phyloP scores from a whole-genome alignment of 1,140 invertebrate genomes.

The Cylas formicarius region DNA sequence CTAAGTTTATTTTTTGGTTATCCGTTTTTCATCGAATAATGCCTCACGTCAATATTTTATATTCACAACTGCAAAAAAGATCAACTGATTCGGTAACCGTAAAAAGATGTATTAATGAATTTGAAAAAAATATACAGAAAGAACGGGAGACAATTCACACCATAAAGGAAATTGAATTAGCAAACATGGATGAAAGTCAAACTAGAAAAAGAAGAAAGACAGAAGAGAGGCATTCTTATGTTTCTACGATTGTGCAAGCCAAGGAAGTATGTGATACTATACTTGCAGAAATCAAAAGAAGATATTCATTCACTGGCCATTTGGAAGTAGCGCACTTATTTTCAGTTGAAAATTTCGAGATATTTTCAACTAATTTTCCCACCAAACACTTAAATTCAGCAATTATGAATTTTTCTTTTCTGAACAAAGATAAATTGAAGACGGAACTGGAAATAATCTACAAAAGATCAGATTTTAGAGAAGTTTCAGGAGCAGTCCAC shows the following conservation, averaged over 20 bases:
- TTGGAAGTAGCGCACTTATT: conserved; percentile 12
- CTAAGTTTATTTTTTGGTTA: conserved; percentile 17
- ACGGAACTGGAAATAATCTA: conserved; percentile 20
- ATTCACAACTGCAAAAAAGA: conserved; percentile 20
- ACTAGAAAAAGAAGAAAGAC: background rate
- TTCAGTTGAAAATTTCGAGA: conserved; percentile 13
- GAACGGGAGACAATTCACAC: conserved; percentile 10
- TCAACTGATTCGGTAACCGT: conserved; percentile 7
- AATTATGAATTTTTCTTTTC: conserved; percentile 6
- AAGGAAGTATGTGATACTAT: conserved; percentile 22
- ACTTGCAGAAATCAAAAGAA: conserved; percentile 9
- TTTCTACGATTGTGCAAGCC: conserved; percentile 10
- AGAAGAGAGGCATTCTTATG: background rate
- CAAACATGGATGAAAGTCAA: background rate
- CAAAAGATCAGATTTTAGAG: conserved; percentile 15
- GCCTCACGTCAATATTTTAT: conserved; percentile 19
- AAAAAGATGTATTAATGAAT: conserved; percentile 8
- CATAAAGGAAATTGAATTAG: conserved; percentile 8
- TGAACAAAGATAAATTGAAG: conserved; percentile 15
- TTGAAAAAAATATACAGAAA: conserved; percentile 18
- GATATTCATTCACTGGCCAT: conserved; percentile 18
- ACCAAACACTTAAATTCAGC: conserved; percentile 6
- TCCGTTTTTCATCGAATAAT: conserved; percentile 14
- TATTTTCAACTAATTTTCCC: conserved; percentile 13
- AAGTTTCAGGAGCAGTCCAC: conserved; percentile 5